Evolutionary conservation across 1,140 invertebrate species (phyloP), one percentile per base, ranked within the genome.

Genomic region (Drosophila nikananu): DNA sequence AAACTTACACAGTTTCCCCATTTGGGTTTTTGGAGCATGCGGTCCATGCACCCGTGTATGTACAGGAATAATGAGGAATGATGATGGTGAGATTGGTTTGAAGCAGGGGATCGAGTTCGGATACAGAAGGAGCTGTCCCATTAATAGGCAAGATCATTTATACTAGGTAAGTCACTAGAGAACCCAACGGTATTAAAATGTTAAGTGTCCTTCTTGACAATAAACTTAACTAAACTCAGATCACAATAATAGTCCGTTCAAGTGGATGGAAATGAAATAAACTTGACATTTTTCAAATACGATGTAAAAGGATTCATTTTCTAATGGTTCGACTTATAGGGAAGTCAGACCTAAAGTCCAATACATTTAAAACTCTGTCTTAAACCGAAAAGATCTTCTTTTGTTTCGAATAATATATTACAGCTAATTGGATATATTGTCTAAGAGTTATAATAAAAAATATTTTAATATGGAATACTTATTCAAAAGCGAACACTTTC

Each of bases 1-100:
- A 75, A 92, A 92, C 91, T 92, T 92, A 89, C 91, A 73, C 78
- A 60, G 37, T 32, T 61, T 74, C 67, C 70, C 66, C 30, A 23
- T 72, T 9, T 13, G 23, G 67, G 32, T 39, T 32, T 30, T 39
- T 25, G 63, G 67, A 3, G 35, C 64, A 71, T 55, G 49, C 39
- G 41, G 27, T 59, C 66, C 54, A 73, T 58, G 58, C 54, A 77
- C 6, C 49, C 35, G n/a, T 66, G 35, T 70, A 64, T 46, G 17
- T 58, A 60, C 46, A 57, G 27, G 37, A 23, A 17, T 5, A 44
- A 66, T 66, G 63, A 63, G 58, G 3, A 27, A 44, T 66, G 58
- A 63, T 32, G 21, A 10, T 63, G 57, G 19, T 54, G 52, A 25
- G 9, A 21, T 32, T 46, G 10, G 8, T 42, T 55, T 63, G 60